Evolutionary conservation across 1,140 invertebrate species (phyloP).

Genomic region (Tetramorium parvispinum): DNA sequence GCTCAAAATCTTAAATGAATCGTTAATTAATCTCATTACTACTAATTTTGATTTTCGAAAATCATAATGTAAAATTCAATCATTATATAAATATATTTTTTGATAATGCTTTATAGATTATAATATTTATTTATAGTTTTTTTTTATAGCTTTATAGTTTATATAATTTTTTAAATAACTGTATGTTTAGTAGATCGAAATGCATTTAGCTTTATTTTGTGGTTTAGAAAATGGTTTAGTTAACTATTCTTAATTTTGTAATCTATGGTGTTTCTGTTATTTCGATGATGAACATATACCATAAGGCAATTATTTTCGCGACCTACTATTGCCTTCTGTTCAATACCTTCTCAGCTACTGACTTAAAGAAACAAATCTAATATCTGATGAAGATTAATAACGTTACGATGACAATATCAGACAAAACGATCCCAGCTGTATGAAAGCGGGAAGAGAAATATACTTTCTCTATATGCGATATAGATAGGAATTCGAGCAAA

Average conservation of each 20-base stretch:
- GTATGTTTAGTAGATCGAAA: background rate
- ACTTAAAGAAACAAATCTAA: background rate
- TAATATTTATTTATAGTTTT: no score
- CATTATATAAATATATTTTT: background rate
- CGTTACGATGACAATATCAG: slow-evolving; percentile 36
- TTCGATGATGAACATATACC: background rate
- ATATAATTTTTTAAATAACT: background rate
- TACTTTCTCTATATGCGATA: slow-evolving; percentile 66
- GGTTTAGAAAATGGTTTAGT: background rate
- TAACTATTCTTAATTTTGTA: background rate
- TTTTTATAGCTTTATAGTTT: no score
- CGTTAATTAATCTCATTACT: background rate
- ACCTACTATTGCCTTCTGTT: background rate
- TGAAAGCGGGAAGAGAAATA: slow-evolving; percentile 41
- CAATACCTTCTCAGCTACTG: background rate
- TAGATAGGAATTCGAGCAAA: slow-evolving; percentile 72
- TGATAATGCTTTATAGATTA: background rate
- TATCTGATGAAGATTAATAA: slow-evolving; percentile 37
- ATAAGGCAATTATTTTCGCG: background rate
- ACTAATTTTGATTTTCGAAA: background rate
- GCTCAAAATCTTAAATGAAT: background rate
- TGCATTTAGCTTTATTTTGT: background rate
- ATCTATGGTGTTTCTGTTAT: background rate
- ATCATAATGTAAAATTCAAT: background rate
- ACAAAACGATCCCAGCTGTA: slow-evolving; percentile 17